Evolutionary conservation across 2,797 vertebrate species (phyloP), one percentile per base, ranked within the genome.

Genomic region (Pangasius sanitwongsei): DNA sequence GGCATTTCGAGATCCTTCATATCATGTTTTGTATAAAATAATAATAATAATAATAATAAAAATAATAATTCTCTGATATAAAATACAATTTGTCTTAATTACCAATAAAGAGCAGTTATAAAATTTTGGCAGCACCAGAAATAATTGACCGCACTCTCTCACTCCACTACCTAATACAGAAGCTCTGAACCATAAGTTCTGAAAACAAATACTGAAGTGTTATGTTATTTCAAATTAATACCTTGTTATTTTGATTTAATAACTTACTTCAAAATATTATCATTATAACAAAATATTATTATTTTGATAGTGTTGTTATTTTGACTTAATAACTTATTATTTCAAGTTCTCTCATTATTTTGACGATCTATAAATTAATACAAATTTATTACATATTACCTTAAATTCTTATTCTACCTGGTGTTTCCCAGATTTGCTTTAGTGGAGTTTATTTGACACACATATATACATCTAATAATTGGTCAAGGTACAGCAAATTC

Each of bases 71-170:
- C 12, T 3, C 28, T 67, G 50, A 16, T 28, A 82, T 31, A 82
- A 34, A 82, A 34, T 57, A 37, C 23, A 63, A 48, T 83, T 48
- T 83, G 25, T 65, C 59, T 83, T 48, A 65, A 44, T 83, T 63
- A 44, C 23, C 28, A 41, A 63, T 41, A 83, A 78, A 78, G 6
- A 53, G 75, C 48, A 78, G 23, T 23, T 44, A 12, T 23, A 20
- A 44, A 5, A n/a, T 53, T 78, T 53, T 55, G 48, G 28, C 75
- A 59, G 18, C n/a, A 81, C 31, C n/a, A 25, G 20, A 81, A 59
- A 57, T 37, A 34, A 18, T 4, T 83, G 20, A 83, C 80, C 34
- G 20, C 18, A n/a, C 44, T 5, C 48, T 41, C 20, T 72, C 69
- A 34, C 34, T 41, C 34, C 34, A 41, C 69, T 72, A 48, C 11